phyloP scores from a whole-genome alignment of 2,888 invertebrate species.

The Listrodromus nycthemerus region DNA sequence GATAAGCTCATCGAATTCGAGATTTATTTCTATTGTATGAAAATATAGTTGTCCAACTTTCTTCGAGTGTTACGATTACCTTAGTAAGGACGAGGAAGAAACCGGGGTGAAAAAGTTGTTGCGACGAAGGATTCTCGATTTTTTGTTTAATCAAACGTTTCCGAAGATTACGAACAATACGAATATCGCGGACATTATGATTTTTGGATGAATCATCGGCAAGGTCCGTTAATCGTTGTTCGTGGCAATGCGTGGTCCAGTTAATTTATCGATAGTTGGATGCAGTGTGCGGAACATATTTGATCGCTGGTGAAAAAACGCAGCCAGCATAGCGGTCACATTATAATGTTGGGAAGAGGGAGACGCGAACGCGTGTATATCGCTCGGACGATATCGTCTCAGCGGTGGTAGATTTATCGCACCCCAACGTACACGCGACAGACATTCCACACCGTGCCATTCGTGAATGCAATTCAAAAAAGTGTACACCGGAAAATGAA shows the following conservation, averaged over 20 bases:
- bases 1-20: too few species aligned
- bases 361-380: constrained; percentile 64
- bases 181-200: constrained; percentile 14
- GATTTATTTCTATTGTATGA: too few species aligned
- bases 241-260: neutral
- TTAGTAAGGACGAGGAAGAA: too few species aligned
- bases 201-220: constrained; percentile 37
- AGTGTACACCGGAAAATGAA: neutral
- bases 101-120: too few species aligned
- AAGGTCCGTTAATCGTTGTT: constrained; percentile 1
- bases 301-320: constrained; percentile 34
- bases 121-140: too few species aligned
- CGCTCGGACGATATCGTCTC: constrained; percentile 59
- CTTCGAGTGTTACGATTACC: too few species aligned
- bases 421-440: constrained; percentile 62
- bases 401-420: constrained; percentile 62
- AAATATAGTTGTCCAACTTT: too few species aligned
- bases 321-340: constrained; percentile 53
- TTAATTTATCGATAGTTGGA: neutral
- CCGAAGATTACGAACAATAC: too few species aligned
- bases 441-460: constrained; percentile 61
- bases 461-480: constrained; percentile 45
- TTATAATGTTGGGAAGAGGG: constrained; percentile 55
- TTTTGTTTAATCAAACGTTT: too few species aligned
- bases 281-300: constrained; percentile 38